Conservation (phyloP, 1,140 invertebrate genomes). For the Proctacanthus coquilletti region DNA sequence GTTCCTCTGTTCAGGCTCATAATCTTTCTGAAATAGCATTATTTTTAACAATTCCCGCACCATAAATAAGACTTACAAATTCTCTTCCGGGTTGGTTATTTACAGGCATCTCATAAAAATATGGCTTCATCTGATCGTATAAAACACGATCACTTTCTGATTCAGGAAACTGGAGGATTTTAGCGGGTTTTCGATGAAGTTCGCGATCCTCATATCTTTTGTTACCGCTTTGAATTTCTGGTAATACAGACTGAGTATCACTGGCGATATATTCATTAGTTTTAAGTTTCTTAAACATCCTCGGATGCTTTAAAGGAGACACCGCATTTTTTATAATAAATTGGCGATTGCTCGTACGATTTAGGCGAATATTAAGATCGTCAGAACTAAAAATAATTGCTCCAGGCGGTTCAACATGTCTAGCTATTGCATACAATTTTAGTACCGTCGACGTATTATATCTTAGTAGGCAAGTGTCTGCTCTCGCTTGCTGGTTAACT, state of each 20-base stretch:
- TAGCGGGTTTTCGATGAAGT: slow-evolving; percentile 6
- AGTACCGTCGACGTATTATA: slow-evolving; percentile 51
- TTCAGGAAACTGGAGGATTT: too few relatives aligned
- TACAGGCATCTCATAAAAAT: too few relatives aligned
- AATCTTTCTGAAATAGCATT: slow-evolving; percentile 9
- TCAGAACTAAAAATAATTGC: slow-evolving; percentile 46
- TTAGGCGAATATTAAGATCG: slow-evolving; percentile 24
- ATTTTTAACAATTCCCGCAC: too few relatives aligned
- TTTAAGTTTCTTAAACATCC: slow-evolving; percentile 27
- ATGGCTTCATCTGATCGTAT: too few relatives aligned
- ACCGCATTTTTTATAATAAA: slow-evolving; percentile 13
- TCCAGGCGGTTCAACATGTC: slow-evolving; percentile 52
- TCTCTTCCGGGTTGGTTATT: background rate
- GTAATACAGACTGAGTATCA: too few relatives aligned
- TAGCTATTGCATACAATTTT: slow-evolving; percentile 51
- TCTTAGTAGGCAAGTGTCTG: slow-evolving; percentile 54
- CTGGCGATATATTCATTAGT: too few relatives aligned
- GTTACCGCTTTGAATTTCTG: background rate
- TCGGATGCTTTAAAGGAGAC: slow-evolving; percentile 26
- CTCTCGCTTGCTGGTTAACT: slow-evolving; percentile 42
- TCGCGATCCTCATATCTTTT: too few relatives aligned
- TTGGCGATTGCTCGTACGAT: slow-evolving; percentile 19
- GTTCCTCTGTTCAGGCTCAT: slow-evolving; percentile 1
- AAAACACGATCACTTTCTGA: too few relatives aligned
- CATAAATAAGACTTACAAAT: slow-evolving; percentile 1